Conservation (phyloP, 2,113 vertebrate genomes). For the Leucoraja erinaceus region DNA sequence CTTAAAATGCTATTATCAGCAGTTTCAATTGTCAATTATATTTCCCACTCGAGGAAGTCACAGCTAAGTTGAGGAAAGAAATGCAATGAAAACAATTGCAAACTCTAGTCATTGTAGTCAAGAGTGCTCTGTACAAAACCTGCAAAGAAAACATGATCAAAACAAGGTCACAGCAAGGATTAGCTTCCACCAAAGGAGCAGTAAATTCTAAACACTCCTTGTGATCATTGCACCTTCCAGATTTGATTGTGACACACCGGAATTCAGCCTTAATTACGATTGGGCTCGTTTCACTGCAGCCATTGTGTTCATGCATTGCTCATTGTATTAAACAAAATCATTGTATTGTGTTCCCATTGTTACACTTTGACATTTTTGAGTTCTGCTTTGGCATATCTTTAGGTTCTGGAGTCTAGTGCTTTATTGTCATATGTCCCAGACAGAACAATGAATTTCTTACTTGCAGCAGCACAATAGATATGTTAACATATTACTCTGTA, state of each 20-base stretch:
- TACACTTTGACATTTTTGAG: not conserved
- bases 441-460: no score
- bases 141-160: not conserved
- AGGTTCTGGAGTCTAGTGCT: no score
- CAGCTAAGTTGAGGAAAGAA: not conserved
- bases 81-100: not conserved
- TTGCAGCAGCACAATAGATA: no score
- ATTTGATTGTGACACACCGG: not conserved
- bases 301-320: not conserved
- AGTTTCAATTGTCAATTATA: not conserved
- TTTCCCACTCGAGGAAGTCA: not conserved
- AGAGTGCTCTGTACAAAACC: not conserved
- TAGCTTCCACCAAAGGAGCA: no score
- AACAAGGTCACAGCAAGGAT: not conserved
- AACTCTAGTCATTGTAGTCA: not conserved
- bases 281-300: not conserved
- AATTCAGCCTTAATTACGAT: not conserved
- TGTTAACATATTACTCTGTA: no score
- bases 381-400: not conserved
- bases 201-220: not conserved
- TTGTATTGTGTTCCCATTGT: not conserved
- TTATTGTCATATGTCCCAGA: no score
- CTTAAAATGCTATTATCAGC: not conserved
- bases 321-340: not conserved
- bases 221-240: constrained; percentile 22